Base-by-base conservation (phyloP, 2,113 vertebrate genomes). In the Psittacula cyanocephala region DNA sequence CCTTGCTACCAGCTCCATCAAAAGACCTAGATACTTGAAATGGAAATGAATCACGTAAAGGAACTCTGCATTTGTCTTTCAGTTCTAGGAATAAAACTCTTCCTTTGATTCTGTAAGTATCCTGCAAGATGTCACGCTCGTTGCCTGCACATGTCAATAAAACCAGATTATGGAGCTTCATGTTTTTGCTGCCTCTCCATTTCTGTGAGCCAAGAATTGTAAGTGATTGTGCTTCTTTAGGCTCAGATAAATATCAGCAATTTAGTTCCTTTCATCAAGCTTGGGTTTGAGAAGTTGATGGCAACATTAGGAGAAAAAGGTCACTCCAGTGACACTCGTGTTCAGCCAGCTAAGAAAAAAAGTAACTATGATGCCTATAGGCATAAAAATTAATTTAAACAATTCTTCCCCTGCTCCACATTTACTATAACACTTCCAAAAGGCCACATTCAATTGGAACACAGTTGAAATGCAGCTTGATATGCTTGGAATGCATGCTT, bases 111-210 rank as follows among this genome's bases (percentile, higher is more conserved):
- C 52, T 55, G 10, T n/a, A 49, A 47, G 35, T 28, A 46, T 35
- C 50, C 53, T 83, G 53, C 52, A 79, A 85, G 35, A 63, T 70
- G 62, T 71, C 70, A 67, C 0, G 0, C 16, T 43, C 0, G 0
- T 37, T 74, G 29, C 65, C 49, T 75, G 28, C 52, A 19, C 60
- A 28, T 41, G 19, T 70, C 55, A 87, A n/a, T 57, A 78, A 81
- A 67, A 78, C 10, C 55, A 71, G 41, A 62, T 53, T n/a, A 78
- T 10, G 25, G 75, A 91, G 11, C 41, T 91, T 44, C 27, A 11
- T 35, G 72, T 0, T 89, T 89, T 57, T 94, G 16, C 37, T 71
- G 46, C 57, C 16, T 67, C 50, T 75, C 31, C 41, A 5, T 62
- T 81, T 33, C 10, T n/a, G 25, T 31, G 50, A 67, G 49, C 57